Evolutionary conservation across 2,797 vertebrate species (phyloP).

Genomic region (Gadopsis marmoratus): DNA sequence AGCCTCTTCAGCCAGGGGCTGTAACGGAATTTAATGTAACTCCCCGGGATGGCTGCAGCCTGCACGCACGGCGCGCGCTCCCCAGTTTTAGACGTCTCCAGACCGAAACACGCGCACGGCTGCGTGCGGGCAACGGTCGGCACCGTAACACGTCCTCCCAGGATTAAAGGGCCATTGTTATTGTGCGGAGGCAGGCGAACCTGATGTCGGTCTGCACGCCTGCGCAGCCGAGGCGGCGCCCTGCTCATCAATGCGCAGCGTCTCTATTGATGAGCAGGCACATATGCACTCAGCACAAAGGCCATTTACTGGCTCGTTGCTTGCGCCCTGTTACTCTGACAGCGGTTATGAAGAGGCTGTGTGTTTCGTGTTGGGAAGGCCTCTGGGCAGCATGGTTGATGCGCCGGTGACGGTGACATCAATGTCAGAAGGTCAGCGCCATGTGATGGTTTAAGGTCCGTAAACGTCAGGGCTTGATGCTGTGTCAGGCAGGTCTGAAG

Average conservation of each 20-base stretch:
- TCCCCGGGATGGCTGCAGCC: slow-evolving; percentile 18
- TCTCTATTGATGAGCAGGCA: slow-evolving; percentile 23
- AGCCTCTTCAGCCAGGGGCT: slow-evolving; percentile 16
- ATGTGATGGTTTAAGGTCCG: not conserved
- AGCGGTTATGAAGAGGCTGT: not conserved
- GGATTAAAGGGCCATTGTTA: slow-evolving; percentile 34
- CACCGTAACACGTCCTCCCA: not conserved
- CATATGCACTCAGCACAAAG: slow-evolving; percentile 18
- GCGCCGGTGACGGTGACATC: not conserved
- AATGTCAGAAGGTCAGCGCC: not conserved
- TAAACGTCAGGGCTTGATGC: not conserved
- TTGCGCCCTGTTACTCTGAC: not conserved
- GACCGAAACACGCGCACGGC: not conserved
- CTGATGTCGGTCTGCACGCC: slow-evolving; percentile 58
- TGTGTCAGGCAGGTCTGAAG: not conserved
- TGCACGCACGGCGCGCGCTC: not conserved
- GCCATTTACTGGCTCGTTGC: slow-evolving; percentile 8
- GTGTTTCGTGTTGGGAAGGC: not conserved
- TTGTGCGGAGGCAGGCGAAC: slow-evolving; percentile 31
- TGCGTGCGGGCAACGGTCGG: not conserved
- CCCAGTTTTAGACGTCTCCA: not conserved
- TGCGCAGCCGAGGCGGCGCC: slow-evolving; percentile 54
- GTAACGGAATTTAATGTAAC: slow-evolving; percentile 42
- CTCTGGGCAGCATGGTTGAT: not conserved
- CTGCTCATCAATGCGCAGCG: slow-evolving; percentile 39